These are phyloP conservation scores for Sebastes oblongus DNA, from an alignment of 2,797 vertebrate genomes.

Conservation along the genomic window DNA sequence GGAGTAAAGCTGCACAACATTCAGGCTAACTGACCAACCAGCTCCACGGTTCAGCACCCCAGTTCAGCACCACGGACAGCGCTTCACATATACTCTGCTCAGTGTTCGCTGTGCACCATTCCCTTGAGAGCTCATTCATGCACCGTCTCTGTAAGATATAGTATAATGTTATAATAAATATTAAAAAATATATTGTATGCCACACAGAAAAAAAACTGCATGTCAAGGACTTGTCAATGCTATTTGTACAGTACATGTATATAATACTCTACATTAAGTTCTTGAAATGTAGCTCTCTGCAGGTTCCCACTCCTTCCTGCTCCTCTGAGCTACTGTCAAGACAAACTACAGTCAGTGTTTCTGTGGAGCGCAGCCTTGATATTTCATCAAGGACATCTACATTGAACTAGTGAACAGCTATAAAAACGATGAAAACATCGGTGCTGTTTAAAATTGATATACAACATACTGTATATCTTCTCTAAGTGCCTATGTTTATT, in stretches of 20 bases:
- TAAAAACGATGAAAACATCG: neutral
- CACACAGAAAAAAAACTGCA: neutral
- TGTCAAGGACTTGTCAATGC: no score
- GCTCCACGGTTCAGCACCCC: constrained; percentile 42
- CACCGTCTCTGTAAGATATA: neutral
- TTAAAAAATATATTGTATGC: neutral
- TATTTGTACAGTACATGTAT: neutral
- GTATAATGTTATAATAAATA: no score
- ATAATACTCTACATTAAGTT: neutral
- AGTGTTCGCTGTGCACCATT: neutral
- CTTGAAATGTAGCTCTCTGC: neutral
- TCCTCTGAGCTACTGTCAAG: constrained; percentile 9
- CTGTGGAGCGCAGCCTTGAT: constrained; percentile 20
- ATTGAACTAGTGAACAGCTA: neutral
- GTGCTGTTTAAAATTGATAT: neutral
- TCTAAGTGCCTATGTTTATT: neutral
- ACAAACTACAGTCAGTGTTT: constrained; percentile 11
- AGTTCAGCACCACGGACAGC: constrained; percentile 56
- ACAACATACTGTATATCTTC: neutral
- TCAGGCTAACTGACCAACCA: neutral
- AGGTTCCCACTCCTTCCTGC: neutral
- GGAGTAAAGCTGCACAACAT: neutral
- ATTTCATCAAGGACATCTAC: constrained; percentile 21
- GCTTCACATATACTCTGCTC: neutral
- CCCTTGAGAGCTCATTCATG: neutral